Conservation (phyloP, 1,140 invertebrate species). For the Ptiloglossa arizonensis region DNA sequence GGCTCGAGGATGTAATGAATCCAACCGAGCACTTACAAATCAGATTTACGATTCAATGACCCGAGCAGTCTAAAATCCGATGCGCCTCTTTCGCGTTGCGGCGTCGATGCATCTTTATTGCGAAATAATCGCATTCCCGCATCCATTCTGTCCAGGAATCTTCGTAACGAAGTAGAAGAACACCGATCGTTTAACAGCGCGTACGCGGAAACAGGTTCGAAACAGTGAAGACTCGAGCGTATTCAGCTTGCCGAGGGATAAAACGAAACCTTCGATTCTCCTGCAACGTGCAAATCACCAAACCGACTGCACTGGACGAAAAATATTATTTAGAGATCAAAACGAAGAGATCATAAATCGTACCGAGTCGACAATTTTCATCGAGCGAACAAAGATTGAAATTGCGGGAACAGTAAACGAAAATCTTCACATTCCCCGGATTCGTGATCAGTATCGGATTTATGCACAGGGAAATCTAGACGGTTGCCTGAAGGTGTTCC, state of each 20-base stretch:
- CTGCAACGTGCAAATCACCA: too few relatives aligned
- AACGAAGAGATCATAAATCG: too few relatives aligned
- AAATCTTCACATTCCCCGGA: too few relatives aligned
- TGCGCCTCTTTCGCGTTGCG: not conserved
- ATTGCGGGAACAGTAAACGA: too few relatives aligned
- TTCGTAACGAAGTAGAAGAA: not conserved
- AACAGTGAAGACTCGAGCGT: not conserved
- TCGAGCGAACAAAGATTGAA: too few relatives aligned
- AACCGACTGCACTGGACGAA: too few relatives aligned
- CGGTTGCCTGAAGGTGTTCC: too few relatives aligned
- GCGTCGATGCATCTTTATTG: constrained; percentile 30
- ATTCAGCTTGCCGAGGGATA: not conserved
- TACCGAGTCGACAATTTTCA: too few relatives aligned
- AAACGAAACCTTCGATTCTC: too few relatives aligned
- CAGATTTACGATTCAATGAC: constrained; percentile 24
- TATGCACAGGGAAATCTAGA: too few relatives aligned
- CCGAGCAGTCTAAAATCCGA: not conserved
- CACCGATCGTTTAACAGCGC: not conserved
- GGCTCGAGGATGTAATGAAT: constrained; percentile 7
- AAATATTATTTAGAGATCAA: too few relatives aligned
- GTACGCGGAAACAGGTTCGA: not conserved
- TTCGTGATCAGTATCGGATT: too few relatives aligned
- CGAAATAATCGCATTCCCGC: constrained; percentile 2
- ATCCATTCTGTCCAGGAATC: constrained; percentile 1
- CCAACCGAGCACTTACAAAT: constrained; percentile 14